These are phyloP conservation scores for Pachliopta kotzebuea DNA, from an alignment of 2,888 invertebrate genomes.

Conservation along the genomic window DNA sequence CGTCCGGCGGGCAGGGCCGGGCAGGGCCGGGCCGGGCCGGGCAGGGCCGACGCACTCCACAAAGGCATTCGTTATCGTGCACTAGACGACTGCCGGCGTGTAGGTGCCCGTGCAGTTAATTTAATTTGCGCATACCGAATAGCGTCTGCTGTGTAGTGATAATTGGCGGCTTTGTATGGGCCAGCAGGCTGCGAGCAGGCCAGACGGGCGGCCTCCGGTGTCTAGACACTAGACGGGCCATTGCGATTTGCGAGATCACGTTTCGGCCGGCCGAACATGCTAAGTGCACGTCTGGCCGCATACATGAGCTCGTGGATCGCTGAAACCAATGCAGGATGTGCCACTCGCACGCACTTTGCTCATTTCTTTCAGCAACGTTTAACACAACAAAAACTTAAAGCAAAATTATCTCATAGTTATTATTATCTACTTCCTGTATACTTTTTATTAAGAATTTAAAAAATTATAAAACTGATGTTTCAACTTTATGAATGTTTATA, in stretches of 20 bases:
- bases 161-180: conserved; percentile 63
- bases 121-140: conserved; percentile 25
- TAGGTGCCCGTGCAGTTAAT: conserved; percentile 18
- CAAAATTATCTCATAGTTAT: not conserved
- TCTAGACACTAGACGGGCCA: conserved; percentile 61
- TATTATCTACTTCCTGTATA: not conserved
- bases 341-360: conserved; percentile 27
- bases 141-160: conserved; percentile 43
- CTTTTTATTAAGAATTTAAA: not conserved
- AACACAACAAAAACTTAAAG: not conserved
- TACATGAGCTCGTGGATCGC: conserved; percentile 33
- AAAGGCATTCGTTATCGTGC: conserved; percentile 5
- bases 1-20: conserved; percentile 27
- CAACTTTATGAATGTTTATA: too few species aligned
- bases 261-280: conserved; percentile 72
- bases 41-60: conserved; percentile 14
- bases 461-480: too few species aligned
- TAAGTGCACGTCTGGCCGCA: conserved; percentile 69
- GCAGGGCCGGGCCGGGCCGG: conserved; percentile 11
- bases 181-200: conserved; percentile 52
- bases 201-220: conserved; percentile 64
- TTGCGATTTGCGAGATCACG: conserved; percentile 71
- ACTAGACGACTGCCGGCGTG: conserved; percentile 13
- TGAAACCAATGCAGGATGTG: conserved; percentile 36
- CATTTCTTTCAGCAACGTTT: not conserved